A percentile compares a stretch with the other conserved stretches of the same genome.
Evolutionary conservation across 2,888 invertebrate genomes (phyloP).

Genomic region (Entomobrya proxima): DNA sequence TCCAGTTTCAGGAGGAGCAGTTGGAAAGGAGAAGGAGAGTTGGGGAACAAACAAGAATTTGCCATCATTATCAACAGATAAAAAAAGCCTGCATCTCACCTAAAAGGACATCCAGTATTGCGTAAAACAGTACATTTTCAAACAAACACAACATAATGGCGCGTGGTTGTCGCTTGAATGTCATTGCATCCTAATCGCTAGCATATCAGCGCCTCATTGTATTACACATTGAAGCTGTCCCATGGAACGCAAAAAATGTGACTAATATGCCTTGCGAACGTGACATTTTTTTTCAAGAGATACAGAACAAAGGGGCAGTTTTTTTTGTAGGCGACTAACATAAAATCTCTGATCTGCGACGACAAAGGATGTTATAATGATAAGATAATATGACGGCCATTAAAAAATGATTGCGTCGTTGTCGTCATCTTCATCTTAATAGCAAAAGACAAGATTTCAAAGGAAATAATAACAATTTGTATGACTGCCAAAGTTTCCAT

Average conservation of each 20-base stretch:
- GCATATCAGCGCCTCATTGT: neutral
- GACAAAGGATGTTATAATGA: neutral
- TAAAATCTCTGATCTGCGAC: neutral
- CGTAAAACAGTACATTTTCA: no score
- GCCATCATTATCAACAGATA: no score
- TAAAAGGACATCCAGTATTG: no score
- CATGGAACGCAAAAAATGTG: neutral
- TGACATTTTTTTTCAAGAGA: neutral
- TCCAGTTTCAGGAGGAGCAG: no score
- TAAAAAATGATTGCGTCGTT: slow-evolving; percentile 25
- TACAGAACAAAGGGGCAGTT: neutral
- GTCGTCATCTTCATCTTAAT: neutral
- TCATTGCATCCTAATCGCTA: no score
- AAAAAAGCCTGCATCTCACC: no score
- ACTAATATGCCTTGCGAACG: neutral
- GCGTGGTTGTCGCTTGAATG: no score
- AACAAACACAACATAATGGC: no score
- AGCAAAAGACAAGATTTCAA: neutral
- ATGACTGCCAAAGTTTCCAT: neutral
- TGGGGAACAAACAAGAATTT: no score
- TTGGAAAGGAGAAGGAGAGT: no score
- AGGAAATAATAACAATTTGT: neutral
- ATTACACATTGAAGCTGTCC: neutral
- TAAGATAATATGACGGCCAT: slow-evolving; percentile 17
- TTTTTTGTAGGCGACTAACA: neutral